Conservation (phyloP, 2,113 vertebrate species). For the Riparia riparia region DNA sequence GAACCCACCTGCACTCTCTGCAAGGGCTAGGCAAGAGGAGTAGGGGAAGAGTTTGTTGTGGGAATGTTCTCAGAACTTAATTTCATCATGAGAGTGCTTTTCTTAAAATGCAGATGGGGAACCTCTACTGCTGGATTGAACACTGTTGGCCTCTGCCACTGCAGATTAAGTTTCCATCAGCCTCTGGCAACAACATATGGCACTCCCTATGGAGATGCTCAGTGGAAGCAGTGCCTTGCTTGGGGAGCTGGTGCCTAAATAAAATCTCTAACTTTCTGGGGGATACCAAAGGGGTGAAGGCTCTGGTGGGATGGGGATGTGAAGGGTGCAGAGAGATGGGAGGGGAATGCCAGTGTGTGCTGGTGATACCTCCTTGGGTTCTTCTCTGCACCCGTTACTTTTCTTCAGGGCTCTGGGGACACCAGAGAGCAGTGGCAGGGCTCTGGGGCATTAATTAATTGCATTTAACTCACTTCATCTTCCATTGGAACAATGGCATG, state of each 20-base stretch:
- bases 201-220: background rate
- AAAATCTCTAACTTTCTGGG: background rate
- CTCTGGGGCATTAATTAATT: constrained; percentile 64
- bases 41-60: background rate
- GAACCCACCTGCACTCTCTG: background rate
- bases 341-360: background rate
- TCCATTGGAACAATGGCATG: background rate
- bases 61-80: fast-evolving
- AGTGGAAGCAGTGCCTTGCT: background rate
- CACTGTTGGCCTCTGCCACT: fast-evolving
- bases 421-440: background rate
- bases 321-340: background rate
- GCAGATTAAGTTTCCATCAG: background rate
- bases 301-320: fast-evolving
- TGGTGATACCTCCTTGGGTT: background rate
- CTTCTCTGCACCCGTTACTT: background rate
- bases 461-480: constrained; percentile 46
- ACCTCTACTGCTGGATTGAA: background rate
- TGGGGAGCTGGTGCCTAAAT: background rate
- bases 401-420: constrained; percentile 14
- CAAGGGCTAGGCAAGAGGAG: fast-evolving
- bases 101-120: background rate
- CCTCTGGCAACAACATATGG: fast-evolving
- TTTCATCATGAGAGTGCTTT: background rate
- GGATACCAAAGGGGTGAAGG: background rate